phyloP scores from a whole-genome alignment of 2,888 invertebrate species.

The Ophioninae sp. region DNA sequence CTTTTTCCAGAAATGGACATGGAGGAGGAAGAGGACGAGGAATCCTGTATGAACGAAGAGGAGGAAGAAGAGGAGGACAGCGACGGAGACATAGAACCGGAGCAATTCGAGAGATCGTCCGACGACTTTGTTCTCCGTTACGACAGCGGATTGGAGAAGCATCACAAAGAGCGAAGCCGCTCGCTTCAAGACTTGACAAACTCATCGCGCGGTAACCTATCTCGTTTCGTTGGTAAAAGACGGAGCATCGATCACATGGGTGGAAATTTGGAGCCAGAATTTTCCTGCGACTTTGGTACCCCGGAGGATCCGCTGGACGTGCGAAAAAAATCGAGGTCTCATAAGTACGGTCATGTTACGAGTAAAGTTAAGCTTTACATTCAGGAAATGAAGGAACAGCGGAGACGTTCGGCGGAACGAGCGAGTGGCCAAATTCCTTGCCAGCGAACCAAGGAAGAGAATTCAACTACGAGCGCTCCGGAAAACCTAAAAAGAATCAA shows the following conservation, averaged over 20 bases:
- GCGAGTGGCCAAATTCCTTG: conserved; percentile 35
- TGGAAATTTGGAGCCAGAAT: conserved; percentile 1
- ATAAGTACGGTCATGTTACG: conserved; percentile 71
- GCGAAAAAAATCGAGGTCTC: conserved; percentile 58
- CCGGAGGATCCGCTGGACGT: conserved; percentile 53
- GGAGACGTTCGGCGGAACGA: conserved; percentile 60
- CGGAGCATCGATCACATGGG: conserved; percentile 62
- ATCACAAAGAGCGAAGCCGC: conserved; percentile 73
- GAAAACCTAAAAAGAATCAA: conserved; percentile 67
- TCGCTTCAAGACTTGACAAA: conserved; percentile 76
- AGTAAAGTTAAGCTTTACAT: conserved; percentile 78
- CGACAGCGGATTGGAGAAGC: conserved; percentile 61
- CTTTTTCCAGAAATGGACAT: conserved; percentile 48
- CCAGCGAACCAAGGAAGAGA: conserved; percentile 49
- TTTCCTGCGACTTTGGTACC: background rate
- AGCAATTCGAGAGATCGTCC: conserved; percentile 73
- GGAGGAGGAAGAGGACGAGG: conserved; percentile 63
- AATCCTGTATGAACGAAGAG: conserved; percentile 56
- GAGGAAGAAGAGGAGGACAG: conserved; percentile 67
- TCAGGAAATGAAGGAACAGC: conserved; percentile 66
- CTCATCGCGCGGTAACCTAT: conserved; percentile 51
- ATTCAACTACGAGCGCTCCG: conserved; percentile 43
- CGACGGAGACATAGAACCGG: conserved; percentile 70
- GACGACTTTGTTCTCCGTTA: conserved; percentile 71
- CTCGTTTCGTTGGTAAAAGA: conserved; percentile 58